Evolutionary conservation across 2,888 invertebrate genomes (phyloP).

Genomic region (Andrena haemorrhoa): DNA sequence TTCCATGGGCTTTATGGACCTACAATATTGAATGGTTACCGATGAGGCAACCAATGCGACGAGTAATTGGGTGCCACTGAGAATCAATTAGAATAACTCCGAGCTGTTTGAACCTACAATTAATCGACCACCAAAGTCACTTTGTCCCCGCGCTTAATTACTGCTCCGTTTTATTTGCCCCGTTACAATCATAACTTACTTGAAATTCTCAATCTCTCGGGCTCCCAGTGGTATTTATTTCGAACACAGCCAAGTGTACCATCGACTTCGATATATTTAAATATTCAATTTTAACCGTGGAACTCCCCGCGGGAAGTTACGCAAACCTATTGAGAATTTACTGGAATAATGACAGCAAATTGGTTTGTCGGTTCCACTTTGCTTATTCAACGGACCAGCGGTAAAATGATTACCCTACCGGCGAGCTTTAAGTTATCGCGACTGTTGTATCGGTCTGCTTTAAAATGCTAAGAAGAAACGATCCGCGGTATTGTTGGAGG

Average conservation of each 20-base stretch:
- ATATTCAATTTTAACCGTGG: background rate
- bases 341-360: background rate
- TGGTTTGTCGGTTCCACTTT: background rate
- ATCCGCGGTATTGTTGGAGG: background rate
- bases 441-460: background rate
- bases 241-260: too few relatives aligned
- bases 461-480: background rate
- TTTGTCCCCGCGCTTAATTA: conserved; percentile 43
- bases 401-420: background rate
- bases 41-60: conserved; percentile 36
- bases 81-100: conserved; percentile 56
- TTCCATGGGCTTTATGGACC: background rate
- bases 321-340: background rate
- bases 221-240: background rate
- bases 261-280: background rate
- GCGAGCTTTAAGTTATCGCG: background rate
- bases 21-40: conserved; percentile 42
- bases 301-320: background rate
- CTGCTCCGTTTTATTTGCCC: conserved; percentile 30
- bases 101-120: conserved; percentile 43
- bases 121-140: conserved; percentile 45
- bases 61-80: conserved; percentile 48
- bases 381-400: background rate
- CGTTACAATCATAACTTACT: conserved; percentile 34
- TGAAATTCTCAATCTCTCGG: conserved; percentile 10